phyloP scores from a whole-genome alignment of 2,113 vertebrate species.

The Corythoichthys haematopterus region DNA sequence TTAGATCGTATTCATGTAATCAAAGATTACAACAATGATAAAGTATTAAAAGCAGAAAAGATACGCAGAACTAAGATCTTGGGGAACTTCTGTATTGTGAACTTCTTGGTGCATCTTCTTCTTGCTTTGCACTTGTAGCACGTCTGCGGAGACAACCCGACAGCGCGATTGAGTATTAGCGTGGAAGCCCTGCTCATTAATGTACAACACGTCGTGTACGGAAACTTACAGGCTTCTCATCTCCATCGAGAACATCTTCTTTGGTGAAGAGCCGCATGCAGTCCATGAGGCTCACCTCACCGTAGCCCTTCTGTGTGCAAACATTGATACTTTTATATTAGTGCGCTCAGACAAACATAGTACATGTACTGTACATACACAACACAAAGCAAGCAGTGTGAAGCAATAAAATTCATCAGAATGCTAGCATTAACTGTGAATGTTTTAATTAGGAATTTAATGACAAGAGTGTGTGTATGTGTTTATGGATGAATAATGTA shows the following conservation, averaged over 20 bases:
- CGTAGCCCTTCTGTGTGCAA: conserved; percentile 81
- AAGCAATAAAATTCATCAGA: neutral
- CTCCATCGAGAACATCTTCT: conserved; percentile 93
- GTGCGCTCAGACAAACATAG: conserved; percentile 24
- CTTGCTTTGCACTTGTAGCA: conserved; percentile 93
- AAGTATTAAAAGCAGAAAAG: conserved; percentile 59
- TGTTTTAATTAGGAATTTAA: neutral
- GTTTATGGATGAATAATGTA: neutral
- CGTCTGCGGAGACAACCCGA: conserved; percentile 68
- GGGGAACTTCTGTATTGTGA: conserved; percentile 95
- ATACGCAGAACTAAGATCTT: conserved; percentile 99
- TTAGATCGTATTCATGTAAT: neutral
- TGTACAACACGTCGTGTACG: neutral
- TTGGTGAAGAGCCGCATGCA: conserved; percentile 98
- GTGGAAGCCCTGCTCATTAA: neutral
- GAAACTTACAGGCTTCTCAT: conserved; percentile 87
- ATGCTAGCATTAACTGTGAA: neutral
- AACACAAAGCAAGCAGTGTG: conserved; percentile 2
- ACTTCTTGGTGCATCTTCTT: conserved; percentile 95
- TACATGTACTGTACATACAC: conserved; percentile 12
- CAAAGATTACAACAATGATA: neutral
- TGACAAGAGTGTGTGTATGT: neutral
- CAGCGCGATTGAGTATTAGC: neutral
- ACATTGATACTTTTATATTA: conserved; percentile 49
- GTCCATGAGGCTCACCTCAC: conserved; percentile 92